Evolutionary conservation across 2,113 vertebrate species (phyloP).

Genomic region (Embiotoca jacksoni): DNA sequence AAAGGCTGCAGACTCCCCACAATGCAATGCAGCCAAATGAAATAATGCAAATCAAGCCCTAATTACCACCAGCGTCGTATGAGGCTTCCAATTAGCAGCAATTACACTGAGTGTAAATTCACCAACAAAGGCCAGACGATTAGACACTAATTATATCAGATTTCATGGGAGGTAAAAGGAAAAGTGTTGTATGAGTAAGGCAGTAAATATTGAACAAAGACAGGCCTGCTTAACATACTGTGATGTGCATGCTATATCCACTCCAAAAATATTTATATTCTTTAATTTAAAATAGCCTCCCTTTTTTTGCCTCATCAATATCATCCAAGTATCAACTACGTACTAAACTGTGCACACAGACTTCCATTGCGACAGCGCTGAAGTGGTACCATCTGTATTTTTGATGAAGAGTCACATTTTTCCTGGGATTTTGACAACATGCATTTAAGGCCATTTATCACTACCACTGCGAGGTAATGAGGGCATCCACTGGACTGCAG

Average conservation of each 20-base stretch:
- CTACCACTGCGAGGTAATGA: slow-evolving; percentile 76
- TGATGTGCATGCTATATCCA: slow-evolving; percentile 4
- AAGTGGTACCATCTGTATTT: slow-evolving; percentile 81
- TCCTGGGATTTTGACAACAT: slow-evolving; percentile 80
- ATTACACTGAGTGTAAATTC: slow-evolving; percentile 95
- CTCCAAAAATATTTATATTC: slow-evolving; percentile 6
- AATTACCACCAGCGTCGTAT: slow-evolving; percentile 92
- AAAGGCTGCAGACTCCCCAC: slow-evolving; percentile 83
- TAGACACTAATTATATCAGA: slow-evolving; percentile 87
- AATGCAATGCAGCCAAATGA: slow-evolving; percentile 87
- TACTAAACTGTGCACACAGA: slow-evolving; percentile 52
- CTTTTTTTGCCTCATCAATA: slow-evolving; percentile 39
- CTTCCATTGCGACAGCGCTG: slow-evolving; percentile 27
- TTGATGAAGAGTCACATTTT: slow-evolving; percentile 75
- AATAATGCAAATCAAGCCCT: slow-evolving; percentile 91
- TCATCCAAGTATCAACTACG: slow-evolving; percentile 50
- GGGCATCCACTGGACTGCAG: slow-evolving; percentile 73
- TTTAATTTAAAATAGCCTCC: slow-evolving; percentile 22
- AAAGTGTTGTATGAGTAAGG: slow-evolving; percentile 31
- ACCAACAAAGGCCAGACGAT: slow-evolving; percentile 88
- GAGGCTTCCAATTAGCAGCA: slow-evolving; percentile 92
- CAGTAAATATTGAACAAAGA: slow-evolving; percentile 61
- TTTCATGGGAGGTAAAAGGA: slow-evolving; percentile 49
- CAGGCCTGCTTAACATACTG: neutral
- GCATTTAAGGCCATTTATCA: slow-evolving; percentile 82